phyloP scores from a whole-genome alignment of 2,888 invertebrate genomes.

The Lochmaea crataegi region DNA sequence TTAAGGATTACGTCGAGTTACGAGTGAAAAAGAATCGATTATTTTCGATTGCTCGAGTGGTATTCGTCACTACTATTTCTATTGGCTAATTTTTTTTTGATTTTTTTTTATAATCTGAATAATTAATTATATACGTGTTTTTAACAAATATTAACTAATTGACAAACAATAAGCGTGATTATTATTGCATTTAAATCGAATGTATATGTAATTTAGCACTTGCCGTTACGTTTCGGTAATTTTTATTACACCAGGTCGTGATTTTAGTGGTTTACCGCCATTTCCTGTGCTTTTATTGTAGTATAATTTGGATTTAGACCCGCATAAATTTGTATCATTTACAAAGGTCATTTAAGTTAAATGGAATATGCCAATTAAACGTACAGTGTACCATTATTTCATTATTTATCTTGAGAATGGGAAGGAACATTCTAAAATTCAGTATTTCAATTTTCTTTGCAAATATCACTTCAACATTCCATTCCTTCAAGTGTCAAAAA shows the following conservation, averaged over 20 bases:
- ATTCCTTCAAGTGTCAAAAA: no score
- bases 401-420: not conserved
- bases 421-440: not conserved
- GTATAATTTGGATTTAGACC: constrained; percentile 25
- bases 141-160: constrained; percentile 1
- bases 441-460: no score
- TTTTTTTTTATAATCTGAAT: no score
- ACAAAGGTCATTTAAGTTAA: constrained; percentile 19
- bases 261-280: constrained; percentile 27
- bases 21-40: no score
- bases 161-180: constrained; percentile 6
- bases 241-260: constrained; percentile 18
- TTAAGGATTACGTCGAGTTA: no score
- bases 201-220: constrained; percentile 12
- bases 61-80: no score
- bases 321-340: constrained; percentile 31
- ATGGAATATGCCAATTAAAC: constrained; percentile 20
- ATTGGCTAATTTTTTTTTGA: no score
- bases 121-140: not conserved
- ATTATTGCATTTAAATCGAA: not conserved
- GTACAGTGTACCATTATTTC: not conserved
- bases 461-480: no score
- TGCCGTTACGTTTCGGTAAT: constrained; percentile 1
- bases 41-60: no score
- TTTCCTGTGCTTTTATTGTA: constrained; percentile 30